Base-by-base conservation (phyloP, 1,140 invertebrate species). In the Lethrus apterus region DNA sequence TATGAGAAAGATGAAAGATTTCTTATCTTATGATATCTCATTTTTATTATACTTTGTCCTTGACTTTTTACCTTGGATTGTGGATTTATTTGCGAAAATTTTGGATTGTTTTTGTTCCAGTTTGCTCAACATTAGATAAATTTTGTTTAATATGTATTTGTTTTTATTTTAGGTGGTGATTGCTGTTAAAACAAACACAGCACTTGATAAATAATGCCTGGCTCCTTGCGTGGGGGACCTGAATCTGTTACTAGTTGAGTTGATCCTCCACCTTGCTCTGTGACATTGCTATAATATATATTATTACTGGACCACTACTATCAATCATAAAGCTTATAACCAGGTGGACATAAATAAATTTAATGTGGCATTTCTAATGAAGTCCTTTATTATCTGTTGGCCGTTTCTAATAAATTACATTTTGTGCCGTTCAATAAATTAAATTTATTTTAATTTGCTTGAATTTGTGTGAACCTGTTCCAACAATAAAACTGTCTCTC, bases 101-200 rank as follows among this genome's bases (percentile, higher is more conserved):
- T n/a, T n/a, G n/a, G n/a, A n/a, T n/a, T n/a, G n/a, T n/a, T n/a
- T n/a, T n/a, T n/a, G n/a, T n/a, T n/a, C n/a, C n/a, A n/a, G n/a
- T n/a, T n/a, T n/a, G n/a, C n/a, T n/a, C n/a, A n/a, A n/a, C n/a
- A n/a, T n/a, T n/a, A n/a, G n/a, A n/a, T n/a, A n/a, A n/a, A 36
- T n/a, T 15, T 36, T 17, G 5, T 36, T 18, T 36, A 17, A 8
- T n/a, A n/a, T n/a, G n/a, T n/a, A n/a, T n/a, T n/a, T 38, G 4
- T n/a, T n/a, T n/a, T n/a, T n/a, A n/a, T 64, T 64, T 32, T 47
- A 66, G 64, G 64, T 87, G 72, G 89, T 93, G 56, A 91, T 93
- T 76, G 89, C 89, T 69, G 85, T 89, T 64, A 93, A 93, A 79
- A 86, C 84, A 74, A 93, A 92, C 75, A 89, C 86, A 69, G 86